Percentiles rank a stretch among this genome's conserved stretches.
Evolutionary conservation across 2,113 vertebrate genomes (phyloP).

Genomic region (Ondatra zibethicus): DNA sequence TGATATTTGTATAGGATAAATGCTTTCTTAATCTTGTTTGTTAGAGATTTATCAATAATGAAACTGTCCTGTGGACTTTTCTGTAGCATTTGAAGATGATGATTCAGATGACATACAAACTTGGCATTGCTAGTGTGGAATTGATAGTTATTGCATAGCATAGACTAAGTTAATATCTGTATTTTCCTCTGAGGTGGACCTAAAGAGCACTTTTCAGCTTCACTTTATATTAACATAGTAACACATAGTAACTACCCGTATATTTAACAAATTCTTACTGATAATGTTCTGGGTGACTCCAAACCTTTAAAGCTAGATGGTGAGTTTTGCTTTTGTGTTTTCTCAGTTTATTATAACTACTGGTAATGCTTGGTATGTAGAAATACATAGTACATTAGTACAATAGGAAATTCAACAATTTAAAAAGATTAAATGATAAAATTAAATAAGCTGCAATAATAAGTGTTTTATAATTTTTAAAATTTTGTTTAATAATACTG

Average conservation of each 20-base stretch:
- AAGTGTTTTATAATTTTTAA: conserved; percentile 24
- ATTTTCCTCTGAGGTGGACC: not conserved
- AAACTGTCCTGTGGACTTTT: not conserved
- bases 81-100: conserved; percentile 2
- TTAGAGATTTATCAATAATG: not conserved
- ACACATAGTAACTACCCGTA: not conserved
- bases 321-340: conserved; percentile 20
- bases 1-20: not conserved
- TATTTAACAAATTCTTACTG: not conserved
- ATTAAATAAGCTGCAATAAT: conserved; percentile 34
- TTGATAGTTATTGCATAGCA: not conserved
- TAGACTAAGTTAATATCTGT: not conserved
- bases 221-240: not conserved
- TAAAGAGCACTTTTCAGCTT: not conserved
- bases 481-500: not conserved
- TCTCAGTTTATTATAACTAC: not conserved
- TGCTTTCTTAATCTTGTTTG: conserved; percentile 33
- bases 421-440: conserved; percentile 30
- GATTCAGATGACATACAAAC: not conserved
- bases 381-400: conserved; percentile 43
- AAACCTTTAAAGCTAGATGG: not conserved
- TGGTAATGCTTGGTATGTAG: not conserved
- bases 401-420: not conserved
- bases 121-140: not conserved
- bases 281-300: not conserved